phyloP scores from a whole-genome alignment of 2,888 invertebrate genomes.

The Alitta virens region DNA sequence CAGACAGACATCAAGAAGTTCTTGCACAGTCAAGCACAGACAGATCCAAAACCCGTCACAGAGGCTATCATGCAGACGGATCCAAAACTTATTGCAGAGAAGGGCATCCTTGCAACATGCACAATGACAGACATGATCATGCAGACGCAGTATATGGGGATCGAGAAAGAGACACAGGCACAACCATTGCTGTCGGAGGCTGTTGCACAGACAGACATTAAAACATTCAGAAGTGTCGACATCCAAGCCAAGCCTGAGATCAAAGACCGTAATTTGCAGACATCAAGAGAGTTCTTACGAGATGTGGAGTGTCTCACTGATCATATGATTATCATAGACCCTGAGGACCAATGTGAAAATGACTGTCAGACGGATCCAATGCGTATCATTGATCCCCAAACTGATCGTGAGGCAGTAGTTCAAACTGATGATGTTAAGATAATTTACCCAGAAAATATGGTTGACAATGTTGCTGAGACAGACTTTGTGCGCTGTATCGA shows the following conservation, averaged over 20 bases:
- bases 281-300: conserved; percentile 8
- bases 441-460: conserved; percentile 9
- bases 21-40: neutral
- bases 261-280: conserved; percentile 3
- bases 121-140: conserved; percentile 7
- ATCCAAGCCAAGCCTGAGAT: conserved; percentile 4
- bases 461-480: conserved; percentile 1
- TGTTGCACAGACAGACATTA: conserved; percentile 1
- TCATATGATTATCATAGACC: conserved; percentile 11
- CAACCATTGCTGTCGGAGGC: neutral
- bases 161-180: conserved; percentile 6
- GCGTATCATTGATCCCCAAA: conserved; percentile 9
- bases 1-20: conserved; percentile 8
- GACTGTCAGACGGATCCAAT: conserved; percentile 11
- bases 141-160: conserved; percentile 9
- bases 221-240: neutral
- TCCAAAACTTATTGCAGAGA: neutral
- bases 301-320: conserved; percentile 5
- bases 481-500: conserved; percentile 9
- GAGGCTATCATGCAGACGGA: conserved; percentile 11
- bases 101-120: neutral
- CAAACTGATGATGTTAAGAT: conserved; percentile 12
- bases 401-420: neutral
- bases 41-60: conserved; percentile 4
- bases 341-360: conserved; percentile 12